Evolutionary conservation across 2,888 invertebrate species (phyloP).

Genomic region (Volucella zonaria): DNA sequence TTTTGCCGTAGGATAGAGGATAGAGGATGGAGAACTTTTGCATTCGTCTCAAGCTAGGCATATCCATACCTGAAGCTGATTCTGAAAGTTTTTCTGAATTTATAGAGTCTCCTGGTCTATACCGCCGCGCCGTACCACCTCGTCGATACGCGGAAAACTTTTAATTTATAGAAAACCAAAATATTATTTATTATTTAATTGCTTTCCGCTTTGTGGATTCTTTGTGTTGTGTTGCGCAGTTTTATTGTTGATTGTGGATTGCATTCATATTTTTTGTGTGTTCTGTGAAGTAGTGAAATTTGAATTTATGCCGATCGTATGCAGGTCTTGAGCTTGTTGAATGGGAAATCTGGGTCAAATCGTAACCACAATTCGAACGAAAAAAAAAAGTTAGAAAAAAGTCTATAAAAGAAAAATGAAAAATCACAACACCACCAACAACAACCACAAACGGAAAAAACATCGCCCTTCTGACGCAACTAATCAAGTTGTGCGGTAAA

Average conservation of each 20-base stretch:
- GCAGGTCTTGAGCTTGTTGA: conserved; percentile 1
- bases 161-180: conserved; percentile 37
- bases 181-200: conserved; percentile 61
- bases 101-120: too few species aligned
- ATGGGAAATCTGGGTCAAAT: conserved; percentile 33
- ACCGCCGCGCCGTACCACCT: background rate
- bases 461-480: conserved; percentile 27
- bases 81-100: conserved; percentile 15
- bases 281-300: background rate
- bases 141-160: conserved; percentile 43
- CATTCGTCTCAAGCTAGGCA: too few species aligned
- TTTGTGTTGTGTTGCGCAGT: conserved; percentile 11
- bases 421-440: background rate
- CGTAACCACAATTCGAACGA: conserved; percentile 35
- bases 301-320: conserved; percentile 9
- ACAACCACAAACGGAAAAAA: too few species aligned
- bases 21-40: too few species aligned
- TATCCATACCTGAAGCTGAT: background rate
- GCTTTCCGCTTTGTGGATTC: conserved; percentile 47
- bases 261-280: background rate
- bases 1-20: background rate
- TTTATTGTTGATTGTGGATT: conserved; percentile 9
- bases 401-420: background rate
- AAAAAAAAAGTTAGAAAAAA: background rate
- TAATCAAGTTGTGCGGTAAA: background rate